Evolutionary conservation across 2,888 invertebrate species (phyloP).

Genomic region (Bunonema sp.): DNA sequence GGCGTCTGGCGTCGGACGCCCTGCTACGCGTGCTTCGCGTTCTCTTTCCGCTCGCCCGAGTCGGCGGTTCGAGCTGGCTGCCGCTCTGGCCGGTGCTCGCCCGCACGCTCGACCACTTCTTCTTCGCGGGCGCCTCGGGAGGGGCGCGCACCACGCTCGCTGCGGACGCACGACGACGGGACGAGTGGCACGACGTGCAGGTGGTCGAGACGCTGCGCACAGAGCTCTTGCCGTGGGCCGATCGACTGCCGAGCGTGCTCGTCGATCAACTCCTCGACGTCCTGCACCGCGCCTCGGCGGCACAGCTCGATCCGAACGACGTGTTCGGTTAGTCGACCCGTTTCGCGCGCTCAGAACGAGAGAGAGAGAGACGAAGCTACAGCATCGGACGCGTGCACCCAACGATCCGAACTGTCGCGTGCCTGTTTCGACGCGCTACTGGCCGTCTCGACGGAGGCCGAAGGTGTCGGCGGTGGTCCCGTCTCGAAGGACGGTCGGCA

Average conservation of each 20-base stretch:
- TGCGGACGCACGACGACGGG: slow-evolving; percentile 36
- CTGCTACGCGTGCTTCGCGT: no score
- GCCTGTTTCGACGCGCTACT: slow-evolving; percentile 43
- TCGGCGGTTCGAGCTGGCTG: no score
- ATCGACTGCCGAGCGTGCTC: slow-evolving; percentile 64
- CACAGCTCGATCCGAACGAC: slow-evolving; percentile 40
- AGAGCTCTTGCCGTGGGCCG: slow-evolving; percentile 66
- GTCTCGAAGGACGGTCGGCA: background rate
- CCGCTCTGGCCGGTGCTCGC: slow-evolving; percentile 67
- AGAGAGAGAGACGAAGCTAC: no score
- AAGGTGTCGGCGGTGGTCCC: slow-evolving; percentile 2
- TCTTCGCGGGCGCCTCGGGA: slow-evolving; percentile 68
- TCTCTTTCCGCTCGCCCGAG: no score
- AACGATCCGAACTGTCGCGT: slow-evolving; percentile 45
- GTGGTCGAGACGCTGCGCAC: slow-evolving; percentile 57
- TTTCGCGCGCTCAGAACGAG: no score
- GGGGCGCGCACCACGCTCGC: slow-evolving; percentile 20
- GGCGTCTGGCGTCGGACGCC: no score
- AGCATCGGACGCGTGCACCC: slow-evolving; percentile 40
- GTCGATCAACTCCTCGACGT: slow-evolving; percentile 67
- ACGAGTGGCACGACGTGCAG: slow-evolving; percentile 43
- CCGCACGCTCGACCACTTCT: slow-evolving; percentile 70
- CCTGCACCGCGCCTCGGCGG: slow-evolving; percentile 68
- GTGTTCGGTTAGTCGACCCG: slow-evolving; percentile 19
- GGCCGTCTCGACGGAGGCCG: slow-evolving; percentile 20